Conservation (phyloP, 2,113 vertebrate genomes). For the Micronycteris hirsuta region DNA sequence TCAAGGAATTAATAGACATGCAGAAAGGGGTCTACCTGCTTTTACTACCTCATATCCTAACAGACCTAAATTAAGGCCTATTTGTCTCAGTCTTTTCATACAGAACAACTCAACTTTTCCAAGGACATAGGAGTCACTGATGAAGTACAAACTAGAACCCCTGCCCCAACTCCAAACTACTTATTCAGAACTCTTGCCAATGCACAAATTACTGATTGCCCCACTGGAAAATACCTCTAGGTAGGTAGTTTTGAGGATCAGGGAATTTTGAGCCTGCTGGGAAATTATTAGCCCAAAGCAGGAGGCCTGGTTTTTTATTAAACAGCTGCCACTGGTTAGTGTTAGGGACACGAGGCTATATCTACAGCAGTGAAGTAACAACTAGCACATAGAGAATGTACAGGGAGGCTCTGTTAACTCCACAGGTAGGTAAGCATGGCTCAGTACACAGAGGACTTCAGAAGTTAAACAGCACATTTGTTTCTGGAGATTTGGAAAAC, state of each 20-base stretch:
- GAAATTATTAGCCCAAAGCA: slow-evolving; percentile 52
- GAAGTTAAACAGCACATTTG: slow-evolving; percentile 38
- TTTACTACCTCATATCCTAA: neutral
- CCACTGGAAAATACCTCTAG: neutral
- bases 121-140: neutral
- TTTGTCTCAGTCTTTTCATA: neutral
- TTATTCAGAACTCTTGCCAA: neutral
- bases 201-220: neutral
- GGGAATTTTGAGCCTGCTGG: slow-evolving; percentile 35
- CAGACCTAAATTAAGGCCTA: neutral
- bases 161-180: neutral
- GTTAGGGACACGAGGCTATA: neutral
- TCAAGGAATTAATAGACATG: neutral
- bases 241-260: slow-evolving; percentile 2
- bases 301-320: slow-evolving; percentile 58
- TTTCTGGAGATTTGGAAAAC: slow-evolving; percentile 39
- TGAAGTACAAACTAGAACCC: neutral
- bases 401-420: neutral
- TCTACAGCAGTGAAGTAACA: neutral
- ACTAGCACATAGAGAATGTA: neutral
- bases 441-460: neutral
- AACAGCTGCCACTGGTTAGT: slow-evolving; percentile 24
- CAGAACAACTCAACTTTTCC: neutral
- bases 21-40: neutral
- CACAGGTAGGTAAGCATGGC: neutral